Base-by-base conservation (phyloP, 1,140 invertebrate species). In the Trichoplusia ni region DNA sequence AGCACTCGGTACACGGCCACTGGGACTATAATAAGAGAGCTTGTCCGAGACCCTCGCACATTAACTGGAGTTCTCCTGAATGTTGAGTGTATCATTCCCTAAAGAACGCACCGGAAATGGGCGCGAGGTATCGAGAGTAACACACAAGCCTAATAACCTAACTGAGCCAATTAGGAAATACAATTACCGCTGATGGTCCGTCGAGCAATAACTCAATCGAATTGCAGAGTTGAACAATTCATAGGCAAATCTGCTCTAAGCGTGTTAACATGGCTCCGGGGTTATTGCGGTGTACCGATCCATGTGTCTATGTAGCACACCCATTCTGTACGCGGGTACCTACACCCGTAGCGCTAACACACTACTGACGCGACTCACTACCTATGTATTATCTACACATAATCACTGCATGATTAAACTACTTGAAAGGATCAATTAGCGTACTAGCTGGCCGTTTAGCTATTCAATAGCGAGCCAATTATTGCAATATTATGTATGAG, bases 161-260 rank as follows among this genome's bases (percentile, higher is more conserved):
- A 56, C 51, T 40, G 51, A 38, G 35, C 8, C 33, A 56, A 56
- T 56, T 56, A 56, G 21, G 61, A 51, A 67, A 68, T 66, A 56
- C 54, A 61, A 64, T 66, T 56, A 73, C 59, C 47, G 54, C 23
- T 61, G 64, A 72, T 62, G 71, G 71, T 76, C 70, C 66, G 74
- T 76, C 73, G 73, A 73, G 67, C 69, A 75, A 75, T 82, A 81
- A 80, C 75, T 84, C 75, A 78, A 78, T 79, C 73, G 73, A 81
- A 83, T 76, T 80, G 77, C 72, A 69, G 68, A 77, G 75, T 78
- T 82, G 77, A 72, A 75, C 82, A 84, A 86, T 89, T 87, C 84
- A 84, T 81, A 83, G 76, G 79, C 82, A 87, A 88, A 89, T 87
- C 82, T 81, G 73, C 62, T 77, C 69, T 79, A 86, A 86, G 78